Percentiles rank a stretch among this genome's conserved stretches.
These are phyloP conservation scores for Melanotaenia nigrans DNA, from an alignment of 2,797 vertebrate genomes.

Conservation along the genomic window DNA sequence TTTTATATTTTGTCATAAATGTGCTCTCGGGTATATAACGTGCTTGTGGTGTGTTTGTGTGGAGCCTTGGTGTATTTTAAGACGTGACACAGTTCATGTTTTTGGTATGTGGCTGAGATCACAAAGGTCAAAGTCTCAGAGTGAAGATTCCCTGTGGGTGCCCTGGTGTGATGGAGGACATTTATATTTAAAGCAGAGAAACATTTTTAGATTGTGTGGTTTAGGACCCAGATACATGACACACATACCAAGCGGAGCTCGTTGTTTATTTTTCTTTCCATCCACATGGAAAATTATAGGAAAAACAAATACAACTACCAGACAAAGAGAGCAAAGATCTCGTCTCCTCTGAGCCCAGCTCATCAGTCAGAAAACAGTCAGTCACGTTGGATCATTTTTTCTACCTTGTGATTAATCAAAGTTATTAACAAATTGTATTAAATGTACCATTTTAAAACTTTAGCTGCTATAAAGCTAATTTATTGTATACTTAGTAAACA, in stretches of 20 bases:
- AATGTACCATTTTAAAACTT: background rate
- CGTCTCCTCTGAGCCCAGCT: too few species aligned
- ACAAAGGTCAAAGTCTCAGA: background rate
- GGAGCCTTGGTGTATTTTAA: conserved; percentile 30
- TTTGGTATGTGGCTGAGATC: background rate
- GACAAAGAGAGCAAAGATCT: background rate
- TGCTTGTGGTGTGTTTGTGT: conserved; percentile 15
- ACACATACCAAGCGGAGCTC: too few species aligned
- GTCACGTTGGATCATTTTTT: too few species aligned
- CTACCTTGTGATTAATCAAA: too few species aligned
- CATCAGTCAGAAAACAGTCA: too few species aligned
- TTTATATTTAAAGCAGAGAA: conserved; percentile 5
- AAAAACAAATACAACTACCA: background rate
- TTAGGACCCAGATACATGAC: background rate
- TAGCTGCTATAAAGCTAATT: background rate
- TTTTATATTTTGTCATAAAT: conserved; percentile 10
- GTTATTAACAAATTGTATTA: too few species aligned
- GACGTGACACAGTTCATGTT: conserved; percentile 14
- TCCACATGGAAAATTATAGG: background rate
- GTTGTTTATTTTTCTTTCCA: background rate
- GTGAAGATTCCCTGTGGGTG: conserved; percentile 12
- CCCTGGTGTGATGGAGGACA: background rate
- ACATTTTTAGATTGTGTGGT: background rate
- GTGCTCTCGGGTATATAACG: background rate
- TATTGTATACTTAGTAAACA: background rate